Base-by-base conservation (phyloP, 2,888 invertebrate species). In the Hirtodrosophila histrioides region DNA sequence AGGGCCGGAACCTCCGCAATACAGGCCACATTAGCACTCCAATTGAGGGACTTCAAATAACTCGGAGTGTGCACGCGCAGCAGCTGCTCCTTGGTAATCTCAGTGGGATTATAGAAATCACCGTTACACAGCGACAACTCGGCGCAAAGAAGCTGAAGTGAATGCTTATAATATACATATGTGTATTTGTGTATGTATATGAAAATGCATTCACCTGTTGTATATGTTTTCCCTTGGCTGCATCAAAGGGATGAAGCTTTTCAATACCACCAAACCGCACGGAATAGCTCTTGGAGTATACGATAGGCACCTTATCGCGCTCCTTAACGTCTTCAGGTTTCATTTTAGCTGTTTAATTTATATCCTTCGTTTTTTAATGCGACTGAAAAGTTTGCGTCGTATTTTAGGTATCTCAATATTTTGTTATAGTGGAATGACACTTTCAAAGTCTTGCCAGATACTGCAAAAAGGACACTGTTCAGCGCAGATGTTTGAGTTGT, bases 231-330 rank as follows among this genome's bases (percentile, higher is more conserved):
- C 97, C 97, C 93, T 98, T 98, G 72, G 94, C 94, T 0, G 97
- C 94, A 93, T 98, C 97, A 90, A 98, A 97, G 0, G 97, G 95
- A 92, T 98, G 97, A 9, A 96, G 92, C 89, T 94, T 96, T 90
- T 98, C 96, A 62, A 98, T 92, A 9, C 97, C 97, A 86, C 94
- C 92, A 90, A 97, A 96, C 31, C 94, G 93, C 33, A 98, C 96
- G 89, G 96, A 96, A 91, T 97, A 97, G 56, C 94, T 94, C 11
- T 94, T 92, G 69, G 95, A 93, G 89, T 97, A 97, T 2, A 97
- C 94, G 61, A 98, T 94, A 0, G 97, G 97, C 93, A 95, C 94
- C 64, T 64, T 78, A 17, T 43, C 39, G 4, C 36, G 50, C 7
- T 24, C 9, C 10, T 49, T 29, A 4, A 37, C 23, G 6, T 68